Conservation (phyloP, 35 echinoderm and acorn worm species). For the Stichopus chloronotus region DNA sequence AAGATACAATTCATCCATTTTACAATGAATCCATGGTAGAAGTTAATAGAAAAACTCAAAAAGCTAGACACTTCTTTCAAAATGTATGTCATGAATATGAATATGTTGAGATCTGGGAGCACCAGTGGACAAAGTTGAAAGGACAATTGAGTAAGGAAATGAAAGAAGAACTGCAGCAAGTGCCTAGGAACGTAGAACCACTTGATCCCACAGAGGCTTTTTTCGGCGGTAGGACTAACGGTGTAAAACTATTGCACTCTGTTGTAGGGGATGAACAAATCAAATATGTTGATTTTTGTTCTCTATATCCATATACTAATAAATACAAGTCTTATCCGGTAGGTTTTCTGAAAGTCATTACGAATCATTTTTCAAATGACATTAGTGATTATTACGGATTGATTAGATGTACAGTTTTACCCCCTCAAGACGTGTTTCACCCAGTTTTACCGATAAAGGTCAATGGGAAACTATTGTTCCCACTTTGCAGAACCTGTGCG, state of each 20-base stretch:
- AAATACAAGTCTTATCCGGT: constrained; percentile 35
- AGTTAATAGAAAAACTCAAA: neutral
- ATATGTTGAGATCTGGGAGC: constrained; percentile 22
- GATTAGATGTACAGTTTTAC: constrained; percentile 21
- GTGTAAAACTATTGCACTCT: neutral
- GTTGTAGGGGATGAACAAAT: constrained; percentile 1
- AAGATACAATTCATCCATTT: constrained; percentile 19
- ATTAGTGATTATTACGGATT: neutral
- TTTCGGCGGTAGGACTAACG: constrained; percentile 18
- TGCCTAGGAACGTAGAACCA: neutral
- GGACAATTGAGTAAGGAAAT: neutral
- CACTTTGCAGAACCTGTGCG: constrained; percentile 53
- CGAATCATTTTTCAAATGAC: constrained; percentile 35
- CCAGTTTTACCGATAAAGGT: constrained; percentile 62
- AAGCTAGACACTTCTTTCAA: neutral
- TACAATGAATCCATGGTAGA: constrained; percentile 18
- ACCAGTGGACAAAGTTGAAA: too few species aligned
- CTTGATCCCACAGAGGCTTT: neutral
- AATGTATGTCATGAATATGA: neutral
- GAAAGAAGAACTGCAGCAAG: neutral
- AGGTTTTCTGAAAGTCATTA: constrained; percentile 49
- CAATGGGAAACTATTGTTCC: constrained; percentile 62
- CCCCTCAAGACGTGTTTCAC: constrained; percentile 46
- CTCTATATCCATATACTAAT: constrained; percentile 44
- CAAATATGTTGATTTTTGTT: constrained; percentile 26